Base-by-base conservation (phyloP, 2,113 vertebrate genomes). In the Eudorcas thomsonii region DNA sequence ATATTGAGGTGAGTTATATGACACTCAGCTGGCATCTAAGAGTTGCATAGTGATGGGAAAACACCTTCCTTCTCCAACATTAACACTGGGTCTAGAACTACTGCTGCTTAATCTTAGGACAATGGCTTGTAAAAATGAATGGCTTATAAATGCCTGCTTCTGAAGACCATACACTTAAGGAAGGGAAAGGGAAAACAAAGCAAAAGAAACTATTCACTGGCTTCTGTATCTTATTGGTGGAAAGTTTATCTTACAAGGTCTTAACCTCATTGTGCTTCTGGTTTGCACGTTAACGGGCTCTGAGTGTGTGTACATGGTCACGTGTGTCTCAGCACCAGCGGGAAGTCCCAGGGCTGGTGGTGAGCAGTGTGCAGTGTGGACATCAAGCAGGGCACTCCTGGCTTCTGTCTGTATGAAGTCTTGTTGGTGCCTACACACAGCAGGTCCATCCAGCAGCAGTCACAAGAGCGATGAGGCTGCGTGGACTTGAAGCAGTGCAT, bases 301-400 rank as follows among this genome's bases (percentile, higher is more conserved):
- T 2, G 10, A 21, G 7, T 45, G 26, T 1, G 0, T 7, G 19
- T 33, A 6, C 0, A n/a, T 4, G 33, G 36, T 12, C 59, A 85
- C 55, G 78, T 4, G 5, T 43, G 17, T 36, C 21, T 86, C 28
- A 55, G 28, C 16, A 90, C 2, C 17, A 67, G 45, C 4, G 12
- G 2, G 2, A 82, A n/a, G 1, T 14, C 33, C 45, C 13, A 74
- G 28, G 19, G 8, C 2, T 50, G 33, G 55, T 36, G 26, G 11
- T 4, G 4, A 67, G n/a, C 1, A 59, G 3, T 6, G 0, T 25
- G 16, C 1, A 59, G 19, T 17, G 6, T 16, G 13, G 21, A 80
- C 16, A 13, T 36, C 43, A 43, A 90, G 39, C 11, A 33, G 78
- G n/a, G 1, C 21, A 57, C 54, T 43, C 12, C 43, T 8, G 43